Evolutionary conservation across 2,888 invertebrate species (phyloP).

Genomic region (Buathra laborator): DNA sequence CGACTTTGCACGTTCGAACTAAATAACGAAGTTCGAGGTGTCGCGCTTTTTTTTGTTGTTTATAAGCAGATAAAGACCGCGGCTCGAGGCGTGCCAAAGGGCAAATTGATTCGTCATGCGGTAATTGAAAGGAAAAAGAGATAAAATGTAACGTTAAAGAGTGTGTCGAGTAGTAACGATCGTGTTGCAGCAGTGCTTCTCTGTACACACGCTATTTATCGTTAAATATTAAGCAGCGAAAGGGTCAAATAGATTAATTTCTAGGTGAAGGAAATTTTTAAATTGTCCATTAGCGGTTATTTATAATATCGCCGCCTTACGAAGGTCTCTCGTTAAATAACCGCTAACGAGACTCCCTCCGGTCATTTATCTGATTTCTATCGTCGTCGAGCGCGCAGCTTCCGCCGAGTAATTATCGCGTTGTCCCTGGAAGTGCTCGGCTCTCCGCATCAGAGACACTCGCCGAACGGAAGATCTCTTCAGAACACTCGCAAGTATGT

Average conservation of each 20-base stretch:
- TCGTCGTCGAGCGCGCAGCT: slow-evolving; percentile 59
- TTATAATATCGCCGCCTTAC: background rate
- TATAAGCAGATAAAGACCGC: background rate
- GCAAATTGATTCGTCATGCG: background rate
- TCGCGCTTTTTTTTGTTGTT: background rate
- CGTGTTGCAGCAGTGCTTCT: too few species aligned
- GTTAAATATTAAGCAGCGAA: too few species aligned
- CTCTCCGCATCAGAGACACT: slow-evolving; percentile 1
- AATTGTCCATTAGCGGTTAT: background rate
- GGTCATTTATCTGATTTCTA: slow-evolving; percentile 64
- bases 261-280: too few species aligned
- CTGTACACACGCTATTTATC: too few species aligned
- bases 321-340: slow-evolving; percentile 59
- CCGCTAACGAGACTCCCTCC: slow-evolving; percentile 61
- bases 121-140: background rate
- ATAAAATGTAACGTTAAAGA: background rate
- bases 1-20: background rate
- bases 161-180: background rate
- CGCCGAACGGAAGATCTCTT: background rate
- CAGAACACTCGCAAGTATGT: background rate
- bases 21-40: slow-evolving; percentile 1
- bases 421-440: slow-evolving; percentile 20
- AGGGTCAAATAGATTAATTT: too few species aligned
- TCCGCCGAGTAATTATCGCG: slow-evolving; percentile 63
- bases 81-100: background rate